Evolutionary conservation across 1,140 invertebrate genomes (phyloP).

Genomic region (Centruroides vittatus): DNA sequence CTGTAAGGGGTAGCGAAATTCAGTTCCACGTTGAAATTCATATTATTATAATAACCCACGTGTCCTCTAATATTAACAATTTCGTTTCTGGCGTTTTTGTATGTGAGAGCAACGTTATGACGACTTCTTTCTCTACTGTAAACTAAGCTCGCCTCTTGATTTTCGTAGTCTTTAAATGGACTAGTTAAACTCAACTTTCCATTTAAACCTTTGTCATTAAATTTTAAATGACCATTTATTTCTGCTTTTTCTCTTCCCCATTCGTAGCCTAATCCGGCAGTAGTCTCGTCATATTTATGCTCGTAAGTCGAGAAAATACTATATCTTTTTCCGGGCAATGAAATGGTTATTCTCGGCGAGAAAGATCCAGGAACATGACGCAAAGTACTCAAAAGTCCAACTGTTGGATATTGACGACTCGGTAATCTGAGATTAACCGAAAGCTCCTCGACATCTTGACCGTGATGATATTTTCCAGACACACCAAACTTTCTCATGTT

Average conservation of each 20-base stretch:
- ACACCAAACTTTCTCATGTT: conserved; percentile 6
- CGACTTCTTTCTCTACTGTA: not conserved
- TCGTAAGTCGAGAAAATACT: conserved; percentile 5
- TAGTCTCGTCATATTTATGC: conserved; percentile 2
- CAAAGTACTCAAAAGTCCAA: conserved; percentile 5
- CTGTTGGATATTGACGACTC: not conserved
- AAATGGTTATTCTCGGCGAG: conserved; percentile 5
- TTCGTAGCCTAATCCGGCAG: conserved; percentile 4
- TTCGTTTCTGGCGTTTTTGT: conserved; percentile 1
- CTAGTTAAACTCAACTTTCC: not conserved
- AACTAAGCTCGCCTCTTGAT: not conserved
- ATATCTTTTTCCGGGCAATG: conserved; percentile 3
- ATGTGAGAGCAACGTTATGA: not conserved
- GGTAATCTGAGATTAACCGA: conserved; percentile 14
- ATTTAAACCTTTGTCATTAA: not conserved
- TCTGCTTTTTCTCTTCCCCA: conserved; percentile 1
- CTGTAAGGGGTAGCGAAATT: conserved; percentile 11
- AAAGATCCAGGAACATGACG: conserved; percentile 5
- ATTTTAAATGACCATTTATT: not conserved
- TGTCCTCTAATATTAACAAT: conserved; percentile 1
- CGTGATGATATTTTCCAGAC: conserved; percentile 11
- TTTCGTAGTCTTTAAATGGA: conserved; percentile 2
- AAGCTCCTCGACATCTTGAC: conserved; percentile 10
- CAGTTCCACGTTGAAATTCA: conserved; percentile 1
- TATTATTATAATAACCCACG: not conserved